These are phyloP conservation scores for Eublepharis macularius DNA, from an alignment of 2,113 vertebrate genomes.

Conservation along the genomic window DNA sequence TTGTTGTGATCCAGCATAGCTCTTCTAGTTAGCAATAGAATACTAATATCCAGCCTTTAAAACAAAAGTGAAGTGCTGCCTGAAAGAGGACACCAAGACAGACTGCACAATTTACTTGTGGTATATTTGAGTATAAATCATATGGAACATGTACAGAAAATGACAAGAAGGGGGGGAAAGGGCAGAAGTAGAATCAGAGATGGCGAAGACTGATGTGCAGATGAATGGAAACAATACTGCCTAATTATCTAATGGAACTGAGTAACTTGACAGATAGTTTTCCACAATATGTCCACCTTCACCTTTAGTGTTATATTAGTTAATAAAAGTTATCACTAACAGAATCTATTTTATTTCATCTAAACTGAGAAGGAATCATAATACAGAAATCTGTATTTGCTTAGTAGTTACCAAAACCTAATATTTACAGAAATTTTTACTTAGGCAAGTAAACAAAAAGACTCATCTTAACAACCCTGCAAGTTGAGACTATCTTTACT, in stretches of 20 bases:
- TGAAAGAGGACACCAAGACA: not conserved
- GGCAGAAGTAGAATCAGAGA: conserved; percentile 31
- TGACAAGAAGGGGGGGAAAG: conserved; percentile 17
- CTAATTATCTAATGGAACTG: conserved; percentile 37
- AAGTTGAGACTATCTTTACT: not conserved
- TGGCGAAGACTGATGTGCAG: not conserved
- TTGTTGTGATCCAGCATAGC: not conserved
- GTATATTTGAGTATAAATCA: not conserved
- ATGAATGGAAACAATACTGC: conserved; percentile 18
- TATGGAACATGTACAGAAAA: conserved; percentile 15
- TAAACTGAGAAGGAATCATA: conserved; percentile 3
- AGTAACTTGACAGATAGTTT: conserved; percentile 24
- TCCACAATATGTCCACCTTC: not conserved
- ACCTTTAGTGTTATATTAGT: conserved; percentile 1
- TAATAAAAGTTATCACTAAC: conserved; percentile 15
- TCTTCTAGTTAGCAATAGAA: not conserved
- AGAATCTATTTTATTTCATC: not conserved
- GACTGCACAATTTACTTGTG: not conserved
- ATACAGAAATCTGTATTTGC: not conserved
- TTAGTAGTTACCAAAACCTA: not conserved
- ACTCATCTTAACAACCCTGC: conserved; percentile 7
- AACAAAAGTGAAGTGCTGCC: not conserved
- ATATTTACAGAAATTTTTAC: too few species aligned
- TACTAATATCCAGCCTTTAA: not conserved
- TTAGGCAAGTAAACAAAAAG: not conserved